Evolutionary conservation across 2,113 vertebrate species (phyloP).

Genomic region (Podarcis muralis): DNA sequence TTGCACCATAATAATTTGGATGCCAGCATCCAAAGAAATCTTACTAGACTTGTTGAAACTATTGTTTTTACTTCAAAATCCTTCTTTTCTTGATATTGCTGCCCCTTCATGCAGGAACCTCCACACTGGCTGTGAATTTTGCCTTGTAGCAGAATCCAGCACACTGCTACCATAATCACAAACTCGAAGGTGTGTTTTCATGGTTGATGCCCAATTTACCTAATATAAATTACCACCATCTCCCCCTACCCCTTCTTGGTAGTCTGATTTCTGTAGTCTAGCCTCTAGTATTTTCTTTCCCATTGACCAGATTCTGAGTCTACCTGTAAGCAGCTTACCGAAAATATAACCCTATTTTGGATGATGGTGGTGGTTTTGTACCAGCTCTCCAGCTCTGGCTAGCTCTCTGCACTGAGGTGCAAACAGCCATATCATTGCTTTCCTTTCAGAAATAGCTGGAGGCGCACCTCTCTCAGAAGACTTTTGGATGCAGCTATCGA

Average conservation of each 20-base stretch:
- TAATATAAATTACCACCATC: neutral
- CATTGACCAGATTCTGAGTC: slow-evolving; percentile 18
- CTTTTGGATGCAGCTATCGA: no score
- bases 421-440: no score
- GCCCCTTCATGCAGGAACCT: no score
- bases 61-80: neutral
- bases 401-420: no score
- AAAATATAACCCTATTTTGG: slow-evolving; percentile 40
- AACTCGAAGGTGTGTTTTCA: neutral
- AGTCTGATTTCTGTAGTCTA: slow-evolving; percentile 28
- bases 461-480: no score
- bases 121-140: neutral
- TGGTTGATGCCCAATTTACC: neutral
- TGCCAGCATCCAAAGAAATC: neutral
- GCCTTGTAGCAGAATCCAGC: no score
- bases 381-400: no score
- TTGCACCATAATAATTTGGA: neutral
- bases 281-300: slow-evolving; percentile 25
- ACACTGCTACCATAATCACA: neutral
- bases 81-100: no score
- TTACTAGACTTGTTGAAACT: neutral
- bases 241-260: neutral
- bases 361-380: no score
- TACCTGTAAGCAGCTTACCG: slow-evolving; percentile 28
- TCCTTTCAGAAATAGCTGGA: no score